A percentile compares a stretch with the other conserved stretches of the same genome.
phyloP scores from a whole-genome alignment of 2,797 vertebrate genomes.

The Microctenopoma lineatum region DNA sequence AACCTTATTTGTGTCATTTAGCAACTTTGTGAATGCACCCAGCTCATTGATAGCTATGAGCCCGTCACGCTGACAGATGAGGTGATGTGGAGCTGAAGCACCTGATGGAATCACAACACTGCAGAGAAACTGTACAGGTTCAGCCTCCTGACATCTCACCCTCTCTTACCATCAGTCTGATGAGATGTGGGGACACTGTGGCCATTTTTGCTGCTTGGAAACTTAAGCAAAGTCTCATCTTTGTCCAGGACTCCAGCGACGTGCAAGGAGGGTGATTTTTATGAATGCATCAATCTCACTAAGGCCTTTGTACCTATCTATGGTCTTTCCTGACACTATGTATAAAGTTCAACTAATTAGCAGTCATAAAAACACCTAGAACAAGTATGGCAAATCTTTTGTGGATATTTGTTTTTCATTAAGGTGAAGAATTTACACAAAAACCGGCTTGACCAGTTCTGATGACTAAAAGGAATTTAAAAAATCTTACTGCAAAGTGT shows the following conservation, averaged over 20 bases:
- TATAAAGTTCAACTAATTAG: neutral
- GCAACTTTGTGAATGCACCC: neutral
- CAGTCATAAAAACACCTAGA: slow-evolving; percentile 11
- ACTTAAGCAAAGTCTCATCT: slow-evolving; percentile 44
- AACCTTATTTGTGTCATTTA: neutral
- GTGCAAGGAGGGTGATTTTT: slow-evolving; percentile 18
- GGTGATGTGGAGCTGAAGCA: slow-evolving; percentile 67
- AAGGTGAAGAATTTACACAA: slow-evolving; percentile 10
- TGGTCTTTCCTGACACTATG: neutral
- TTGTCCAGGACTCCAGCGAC: slow-evolving; percentile 27
- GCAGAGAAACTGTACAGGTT: slow-evolving; percentile 47
- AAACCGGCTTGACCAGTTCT: slow-evolving; percentile 37
- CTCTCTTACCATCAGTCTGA: slow-evolving; percentile 40
- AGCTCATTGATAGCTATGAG: slow-evolving; percentile 41
- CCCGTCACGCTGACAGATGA: slow-evolving; percentile 74
- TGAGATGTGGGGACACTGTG: slow-evolving; percentile 28
- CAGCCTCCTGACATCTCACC: slow-evolving; percentile 52
- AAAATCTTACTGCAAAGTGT: neutral
- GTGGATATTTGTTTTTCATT: slow-evolving; percentile 1
- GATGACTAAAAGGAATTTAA: slow-evolving; percentile 11
- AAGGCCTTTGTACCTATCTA: neutral
- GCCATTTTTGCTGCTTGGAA: slow-evolving; percentile 49
- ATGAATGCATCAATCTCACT: slow-evolving; percentile 8
- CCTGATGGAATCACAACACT: slow-evolving; percentile 57
- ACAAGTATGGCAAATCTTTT: neutral